Conservation (phyloP, 2,797 vertebrate genomes). For the Tolypeutes matacus region DNA sequence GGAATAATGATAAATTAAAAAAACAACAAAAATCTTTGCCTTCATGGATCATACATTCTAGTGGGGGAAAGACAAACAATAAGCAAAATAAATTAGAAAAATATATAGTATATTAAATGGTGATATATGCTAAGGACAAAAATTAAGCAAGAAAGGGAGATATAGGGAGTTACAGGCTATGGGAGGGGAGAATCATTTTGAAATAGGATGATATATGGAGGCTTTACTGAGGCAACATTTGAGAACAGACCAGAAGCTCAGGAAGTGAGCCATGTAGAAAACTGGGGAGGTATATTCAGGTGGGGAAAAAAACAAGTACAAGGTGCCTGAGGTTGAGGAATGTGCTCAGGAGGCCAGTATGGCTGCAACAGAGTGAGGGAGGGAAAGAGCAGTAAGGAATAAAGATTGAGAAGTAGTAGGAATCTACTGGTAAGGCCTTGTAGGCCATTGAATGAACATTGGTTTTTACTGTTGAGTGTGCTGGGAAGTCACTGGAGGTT, state of each 20-base stretch:
- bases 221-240: too few species aligned
- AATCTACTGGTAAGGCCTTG: background rate
- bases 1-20: too few species aligned
- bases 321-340: background rate
- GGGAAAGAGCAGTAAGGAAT: background rate
- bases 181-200: too few species aligned
- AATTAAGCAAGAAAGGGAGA: too few species aligned
- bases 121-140: too few species aligned
- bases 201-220: too few species aligned
- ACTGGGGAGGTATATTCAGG: background rate
- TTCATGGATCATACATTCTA: too few species aligned
- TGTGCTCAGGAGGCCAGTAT: background rate
- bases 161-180: too few species aligned
- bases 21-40: too few species aligned
- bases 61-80: too few species aligned
- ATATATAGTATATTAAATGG: too few species aligned
- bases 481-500: background rate
- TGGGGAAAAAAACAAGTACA: conserved; percentile 9
- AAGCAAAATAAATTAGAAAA: too few species aligned
- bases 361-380: background rate
- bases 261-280: background rate
- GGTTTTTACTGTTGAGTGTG: background rate
- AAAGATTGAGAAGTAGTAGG: background rate
- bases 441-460: background rate
- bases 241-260: background rate